Percentiles rank a stretch among this genome's conserved stretches.
Evolutionary conservation across 2,113 vertebrate genomes (phyloP).

Genomic region (Xenopus tropicalis): UCB_Xtro_10.0 CM004444.2:109292001-109292500

Average conservation of each 20-base stretch:
- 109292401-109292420: constrained; percentile 66
- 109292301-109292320: constrained; percentile 57
- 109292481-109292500: constrained; percentile 76
- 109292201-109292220: constrained; percentile 58
- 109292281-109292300: constrained; percentile 84
- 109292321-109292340: constrained; percentile 61
- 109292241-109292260: constrained; percentile 69
- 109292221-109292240: constrained; percentile 58
- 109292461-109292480: constrained; percentile 78
- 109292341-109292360: constrained; percentile 95
- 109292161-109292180: constrained; percentile 70
- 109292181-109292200: constrained; percentile 75
- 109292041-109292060: constrained; percentile 56
- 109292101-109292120: constrained; percentile 71
- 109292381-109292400: constrained; percentile 86
- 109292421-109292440: constrained; percentile 61
- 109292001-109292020: constrained; percentile 75
- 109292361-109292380: constrained; percentile 94
- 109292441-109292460: constrained; percentile 71
- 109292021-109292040: constrained; percentile 60
- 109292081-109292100: constrained; percentile 66
- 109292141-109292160: constrained; percentile 60
- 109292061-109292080: constrained; percentile 61
- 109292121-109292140: constrained; percentile 54
- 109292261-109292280: constrained; percentile 84